A percentile compares a stretch with the other conserved stretches of the same genome.
These are phyloP conservation scores for Eristalis intricaria DNA, from an alignment of 2,888 invertebrate genomes.

Conservation along the genomic window DNA sequence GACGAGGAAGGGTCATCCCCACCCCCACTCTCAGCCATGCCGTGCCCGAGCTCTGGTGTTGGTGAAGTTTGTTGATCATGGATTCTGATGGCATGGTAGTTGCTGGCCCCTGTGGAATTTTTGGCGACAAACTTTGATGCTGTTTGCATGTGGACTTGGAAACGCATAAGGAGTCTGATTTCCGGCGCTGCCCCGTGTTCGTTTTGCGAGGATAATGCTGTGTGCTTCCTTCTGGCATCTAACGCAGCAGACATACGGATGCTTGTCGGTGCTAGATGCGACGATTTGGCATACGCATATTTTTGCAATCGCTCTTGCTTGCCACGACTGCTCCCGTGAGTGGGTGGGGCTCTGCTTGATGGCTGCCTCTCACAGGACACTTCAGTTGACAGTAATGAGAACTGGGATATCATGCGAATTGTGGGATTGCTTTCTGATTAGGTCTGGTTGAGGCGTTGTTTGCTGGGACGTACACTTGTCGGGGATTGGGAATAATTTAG, in stretches of 20 bases:
- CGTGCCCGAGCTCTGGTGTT: background rate
- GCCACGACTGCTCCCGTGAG: constrained; percentile 7
- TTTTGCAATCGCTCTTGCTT: constrained; percentile 43
- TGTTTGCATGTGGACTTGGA: constrained; percentile 10
- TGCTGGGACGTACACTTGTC: constrained; percentile 3
- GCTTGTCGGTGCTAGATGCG: background rate
- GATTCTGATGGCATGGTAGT: constrained; percentile 44
- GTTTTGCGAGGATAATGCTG: constrained; percentile 40
- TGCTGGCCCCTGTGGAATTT: constrained; percentile 64
- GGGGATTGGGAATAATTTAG: constrained; percentile 43
- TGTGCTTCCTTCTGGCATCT: constrained; percentile 32
- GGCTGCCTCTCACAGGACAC: constrained; percentile 25
- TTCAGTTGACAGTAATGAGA: constrained; percentile 71
- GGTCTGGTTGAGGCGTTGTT: constrained; percentile 52
- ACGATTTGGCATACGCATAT: constrained; percentile 61
- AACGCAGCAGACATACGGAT: background rate
- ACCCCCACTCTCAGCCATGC: background rate
- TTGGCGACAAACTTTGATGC: constrained; percentile 47
- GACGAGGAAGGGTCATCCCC: constrained; percentile 11
- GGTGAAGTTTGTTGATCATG: constrained; percentile 8
- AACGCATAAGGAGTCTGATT: constrained; percentile 47
- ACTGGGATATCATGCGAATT: constrained; percentile 70
- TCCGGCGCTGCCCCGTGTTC: constrained; percentile 9
- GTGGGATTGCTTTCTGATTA: constrained; percentile 73
- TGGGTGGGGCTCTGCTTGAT: background rate